Evolutionary conservation across 2,797 vertebrate genomes (phyloP).

Genomic region (Gouania willdenowi): DNA sequence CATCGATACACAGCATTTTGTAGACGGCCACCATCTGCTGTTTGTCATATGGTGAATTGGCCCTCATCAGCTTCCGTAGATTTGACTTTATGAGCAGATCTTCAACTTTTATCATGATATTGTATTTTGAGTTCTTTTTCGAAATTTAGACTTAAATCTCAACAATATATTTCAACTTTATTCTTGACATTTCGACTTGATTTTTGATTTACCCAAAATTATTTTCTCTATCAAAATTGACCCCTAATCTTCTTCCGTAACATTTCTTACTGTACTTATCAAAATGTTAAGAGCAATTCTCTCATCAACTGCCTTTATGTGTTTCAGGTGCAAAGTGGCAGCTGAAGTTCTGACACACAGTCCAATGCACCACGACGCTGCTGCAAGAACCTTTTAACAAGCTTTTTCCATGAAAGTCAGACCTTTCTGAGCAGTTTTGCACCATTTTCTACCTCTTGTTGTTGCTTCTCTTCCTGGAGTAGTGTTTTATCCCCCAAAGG

Average conservation of each 20-base stretch:
- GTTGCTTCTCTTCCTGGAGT: conserved; percentile 11
- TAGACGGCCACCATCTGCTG: too few species aligned
- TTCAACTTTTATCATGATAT: too few species aligned
- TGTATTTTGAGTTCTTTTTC: too few species aligned
- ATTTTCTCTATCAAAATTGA: too few species aligned
- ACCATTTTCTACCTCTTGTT: conserved; percentile 27
- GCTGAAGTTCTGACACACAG: background rate
- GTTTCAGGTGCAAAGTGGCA: conserved; percentile 37
- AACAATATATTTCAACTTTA: too few species aligned
- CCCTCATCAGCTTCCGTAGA: too few species aligned
- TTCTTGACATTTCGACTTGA: too few species aligned
- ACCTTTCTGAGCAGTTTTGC: conserved; percentile 1
- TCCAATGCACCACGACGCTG: conserved; percentile 13
- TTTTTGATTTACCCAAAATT: too few species aligned
- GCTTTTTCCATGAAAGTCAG: conserved; percentile 6
- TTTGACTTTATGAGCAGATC: too few species aligned
- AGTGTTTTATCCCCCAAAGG: conserved; percentile 8
- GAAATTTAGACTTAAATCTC: too few species aligned
- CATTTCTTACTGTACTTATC: background rate
- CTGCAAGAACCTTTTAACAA: background rate
- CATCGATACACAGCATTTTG: too few species aligned
- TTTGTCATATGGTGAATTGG: too few species aligned
- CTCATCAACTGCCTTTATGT: conserved; percentile 27
- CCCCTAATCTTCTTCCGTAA: conserved; percentile 20
- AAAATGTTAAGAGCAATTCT: background rate